Evolutionary conservation across 92 coral and sea anemone species (phyloP).

Genomic region (Parazoanthus atlanticus): DNA sequence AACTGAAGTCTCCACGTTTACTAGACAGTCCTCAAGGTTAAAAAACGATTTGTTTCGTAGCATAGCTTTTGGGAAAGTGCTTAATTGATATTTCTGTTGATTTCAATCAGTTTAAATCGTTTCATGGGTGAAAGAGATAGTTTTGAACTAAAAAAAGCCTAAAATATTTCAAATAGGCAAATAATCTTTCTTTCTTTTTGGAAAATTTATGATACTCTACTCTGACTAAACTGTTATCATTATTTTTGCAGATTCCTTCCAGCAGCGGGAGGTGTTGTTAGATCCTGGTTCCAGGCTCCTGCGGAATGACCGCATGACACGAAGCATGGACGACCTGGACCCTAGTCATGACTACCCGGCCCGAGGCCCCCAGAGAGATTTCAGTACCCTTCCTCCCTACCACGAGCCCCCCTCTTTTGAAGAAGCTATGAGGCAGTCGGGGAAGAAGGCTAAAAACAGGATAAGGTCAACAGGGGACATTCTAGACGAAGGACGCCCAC

Average conservation of each 20-base stretch:
- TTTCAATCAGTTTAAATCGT: too few species aligned
- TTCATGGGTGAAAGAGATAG: too few species aligned
- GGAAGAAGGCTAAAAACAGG: slow-evolving; percentile 68
- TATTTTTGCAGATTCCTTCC: slow-evolving; percentile 73
- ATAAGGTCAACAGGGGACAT: slow-evolving; percentile 80
- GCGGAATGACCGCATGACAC: slow-evolving; percentile 74
- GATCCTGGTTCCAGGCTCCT: slow-evolving; percentile 87
- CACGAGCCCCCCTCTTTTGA: slow-evolving; percentile 90
- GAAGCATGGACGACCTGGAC: slow-evolving; percentile 79
- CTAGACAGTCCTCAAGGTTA: too few species aligned
- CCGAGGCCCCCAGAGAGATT: slow-evolving; percentile 81
- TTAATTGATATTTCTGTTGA: too few species aligned
- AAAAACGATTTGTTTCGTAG: too few species aligned
- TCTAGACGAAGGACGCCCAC: slow-evolving; percentile 51
- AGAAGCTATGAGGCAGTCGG: slow-evolving; percentile 91
- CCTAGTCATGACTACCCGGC: slow-evolving; percentile 67
- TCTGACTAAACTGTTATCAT: neutral
- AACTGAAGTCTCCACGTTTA: too few species aligned
- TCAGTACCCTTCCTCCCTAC: slow-evolving; percentile 82
- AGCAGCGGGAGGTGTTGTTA: slow-evolving; percentile 72
- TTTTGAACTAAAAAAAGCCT: too few species aligned
- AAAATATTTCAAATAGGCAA: neutral
- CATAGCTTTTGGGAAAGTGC: too few species aligned
- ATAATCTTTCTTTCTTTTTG: neutral
- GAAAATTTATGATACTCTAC: neutral